phyloP scores from a whole-genome alignment of 2,888 invertebrate species.

The Chymomyza amoena region DNA sequence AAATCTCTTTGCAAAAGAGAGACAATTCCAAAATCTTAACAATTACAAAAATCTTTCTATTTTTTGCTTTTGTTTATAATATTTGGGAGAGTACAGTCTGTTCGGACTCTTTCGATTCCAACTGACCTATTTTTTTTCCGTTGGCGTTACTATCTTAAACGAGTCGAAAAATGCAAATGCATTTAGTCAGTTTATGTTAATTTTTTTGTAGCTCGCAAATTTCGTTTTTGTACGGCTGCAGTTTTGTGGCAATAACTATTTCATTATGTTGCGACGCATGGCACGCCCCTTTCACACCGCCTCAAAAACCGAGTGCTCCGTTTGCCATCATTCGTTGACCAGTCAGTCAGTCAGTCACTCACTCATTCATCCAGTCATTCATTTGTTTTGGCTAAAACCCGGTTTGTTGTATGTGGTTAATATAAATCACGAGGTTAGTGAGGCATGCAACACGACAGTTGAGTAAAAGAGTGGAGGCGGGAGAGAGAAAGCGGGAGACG shows the following conservation, averaged over 20 bases:
- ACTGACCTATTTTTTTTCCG: background rate
- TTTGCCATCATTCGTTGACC: slow-evolving; percentile 4
- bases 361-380: slow-evolving; percentile 16
- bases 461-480: background rate
- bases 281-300: slow-evolving; percentile 42
- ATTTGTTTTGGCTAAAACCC: slow-evolving; percentile 23
- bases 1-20: too few relatives aligned
- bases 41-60: too few relatives aligned
- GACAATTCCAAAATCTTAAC: too few relatives aligned
- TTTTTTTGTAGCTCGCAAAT: slow-evolving; percentile 19
- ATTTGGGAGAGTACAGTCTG: too few relatives aligned
- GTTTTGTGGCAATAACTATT: slow-evolving; percentile 47
- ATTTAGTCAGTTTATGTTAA: slow-evolving; percentile 46
- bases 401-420: slow-evolving; percentile 12
- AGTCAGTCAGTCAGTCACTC: slow-evolving; percentile 10
- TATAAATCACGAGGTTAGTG: slow-evolving; percentile 66
- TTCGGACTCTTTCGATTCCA: too few relatives aligned
- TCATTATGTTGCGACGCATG: slow-evolving; percentile 61
- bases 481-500: background rate
- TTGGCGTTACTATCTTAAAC: background rate
- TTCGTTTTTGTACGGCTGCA: background rate
- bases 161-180: slow-evolving; percentile 38
- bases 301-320: background rate
- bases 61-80: too few relatives aligned
- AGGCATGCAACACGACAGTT: slow-evolving; percentile 36